Conservation (phyloP, 2,888 invertebrate species). For the Ennomos fuscantarius region DNA sequence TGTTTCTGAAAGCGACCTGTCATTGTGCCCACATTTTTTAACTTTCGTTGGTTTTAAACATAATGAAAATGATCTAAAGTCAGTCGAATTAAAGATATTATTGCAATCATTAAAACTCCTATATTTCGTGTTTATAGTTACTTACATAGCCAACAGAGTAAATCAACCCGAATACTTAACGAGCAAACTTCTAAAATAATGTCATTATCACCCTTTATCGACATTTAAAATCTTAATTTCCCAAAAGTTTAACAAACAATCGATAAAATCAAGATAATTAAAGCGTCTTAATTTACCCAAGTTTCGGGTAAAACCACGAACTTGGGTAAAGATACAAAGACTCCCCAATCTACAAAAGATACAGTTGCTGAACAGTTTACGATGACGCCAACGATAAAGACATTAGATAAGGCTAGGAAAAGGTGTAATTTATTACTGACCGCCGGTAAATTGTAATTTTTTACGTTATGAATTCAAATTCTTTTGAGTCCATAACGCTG, state of each 20-base stretch:
- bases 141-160: too few species aligned
- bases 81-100: too few species aligned
- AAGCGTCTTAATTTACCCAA: slow-evolving; percentile 24
- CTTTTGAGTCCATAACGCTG: slow-evolving; percentile 23
- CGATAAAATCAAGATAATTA: slow-evolving; percentile 31
- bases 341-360: slow-evolving; percentile 27
- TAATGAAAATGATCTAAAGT: too few species aligned
- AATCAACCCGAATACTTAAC: slow-evolving; percentile 3
- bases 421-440: slow-evolving; percentile 33
- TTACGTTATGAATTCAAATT: too few species aligned
- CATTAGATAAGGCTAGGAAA: slow-evolving; percentile 29
- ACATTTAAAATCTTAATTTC: slow-evolving; percentile 30
- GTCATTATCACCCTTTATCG: slow-evolving; percentile 11
- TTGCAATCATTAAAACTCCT: too few species aligned
- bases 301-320: slow-evolving; percentile 29
- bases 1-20: too few species aligned
- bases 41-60: too few species aligned
- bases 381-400: slow-evolving; percentile 35
- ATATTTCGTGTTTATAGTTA: too few species aligned
- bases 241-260: slow-evolving; percentile 29
- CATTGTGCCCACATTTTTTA: too few species aligned
- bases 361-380: slow-evolving; percentile 34
- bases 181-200: slow-evolving; percentile 17
- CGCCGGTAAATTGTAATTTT: slow-evolving; percentile 28
- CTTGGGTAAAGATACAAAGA: slow-evolving; percentile 30